Evolutionary conservation across 2,888 invertebrate genomes (phyloP).

Genomic region (Tholera decimalis): DNA sequence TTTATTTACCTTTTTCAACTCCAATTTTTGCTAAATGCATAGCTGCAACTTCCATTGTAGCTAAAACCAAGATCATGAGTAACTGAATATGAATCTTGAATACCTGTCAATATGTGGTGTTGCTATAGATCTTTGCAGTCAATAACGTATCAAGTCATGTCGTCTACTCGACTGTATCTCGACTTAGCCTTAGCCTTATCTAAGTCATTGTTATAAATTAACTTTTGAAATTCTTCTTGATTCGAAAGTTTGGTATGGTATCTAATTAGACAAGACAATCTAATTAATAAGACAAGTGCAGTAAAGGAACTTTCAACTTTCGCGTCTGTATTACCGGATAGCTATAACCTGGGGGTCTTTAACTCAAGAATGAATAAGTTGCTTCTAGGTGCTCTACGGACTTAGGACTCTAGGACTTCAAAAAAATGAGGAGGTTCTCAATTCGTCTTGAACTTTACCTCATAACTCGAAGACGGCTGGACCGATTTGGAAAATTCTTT

Average conservation of each 20-base stretch:
- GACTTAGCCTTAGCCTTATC: too few relatives aligned
- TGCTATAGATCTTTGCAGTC: not conserved
- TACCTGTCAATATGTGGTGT: not conserved
- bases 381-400: too few relatives aligned
- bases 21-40: slow-evolving; percentile 79
- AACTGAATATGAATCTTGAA: not conserved
- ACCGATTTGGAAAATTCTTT: too few relatives aligned
- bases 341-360: too few relatives aligned
- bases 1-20: slow-evolving; percentile 74
- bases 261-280: too few relatives aligned
- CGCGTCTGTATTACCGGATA: too few relatives aligned
- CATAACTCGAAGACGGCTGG: too few relatives aligned
- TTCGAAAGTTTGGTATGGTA: not conserved
- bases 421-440: too few relatives aligned
- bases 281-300: not conserved
- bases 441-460: too few relatives aligned
- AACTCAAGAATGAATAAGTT: too few relatives aligned
- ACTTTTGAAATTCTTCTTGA: not conserved
- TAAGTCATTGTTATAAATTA: not conserved
- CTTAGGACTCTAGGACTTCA: too few relatives aligned
- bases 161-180: not conserved
- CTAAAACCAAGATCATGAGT: slow-evolving; percentile 59
- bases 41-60: slow-evolving; percentile 74
- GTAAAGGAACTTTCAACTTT: not conserved
- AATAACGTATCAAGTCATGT: not conserved